Evolutionary conservation across 2,797 vertebrate species (phyloP), one percentile per base, ranked within the genome.

Genomic region (Iguana delicatissima): DNA sequence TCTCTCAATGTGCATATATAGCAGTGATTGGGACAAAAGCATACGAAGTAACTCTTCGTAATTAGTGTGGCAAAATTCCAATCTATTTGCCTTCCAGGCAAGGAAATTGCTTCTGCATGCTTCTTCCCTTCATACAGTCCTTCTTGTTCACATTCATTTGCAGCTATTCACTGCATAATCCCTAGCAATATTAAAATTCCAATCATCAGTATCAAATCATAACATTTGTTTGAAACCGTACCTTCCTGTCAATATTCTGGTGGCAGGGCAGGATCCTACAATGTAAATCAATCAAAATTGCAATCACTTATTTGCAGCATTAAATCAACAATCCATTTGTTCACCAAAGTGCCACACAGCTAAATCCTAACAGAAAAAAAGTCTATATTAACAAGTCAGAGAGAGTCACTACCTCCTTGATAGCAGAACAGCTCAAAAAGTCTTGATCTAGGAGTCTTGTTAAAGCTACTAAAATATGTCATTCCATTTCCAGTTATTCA

Each of bases 171-270:
- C n/a, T 79, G 59, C 59, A 89, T 52, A 85, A 89, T 89, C 62
- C 46, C 59, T 42, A 55, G 74, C 50, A 89, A 89, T 89, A 85
- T 89, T 89, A 89, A 89, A 80, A 89, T 72, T 24, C 46, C 74
- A 42, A 16, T 29, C 26, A 85, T 55, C 46, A 18, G 4, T 69
- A 77, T 52, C 74, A 89, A 77, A 84, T 90, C 77, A 82, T 86
- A 90, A 64, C 18, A 22, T 83, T 72, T 73, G 81, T 76, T 83
- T 52, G 46, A 87, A 77, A 82, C n/a, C 42, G 55, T 84, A 77
- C n/a, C 42, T 76, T 90, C 69, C 42, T 90, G 69, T 90, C 85
- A 81, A 64, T 87, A 82, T 87, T 67, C n/a, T 72, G 50, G 20
- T 32, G 29, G 3, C 3, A 29, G 29, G 67, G 29, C 0, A 5